A percentile compares a stretch with the other conserved stretches of the same genome.
Evolutionary conservation across 2,797 vertebrate genomes (phyloP).

Genomic region (Acanthis flammea): DNA sequence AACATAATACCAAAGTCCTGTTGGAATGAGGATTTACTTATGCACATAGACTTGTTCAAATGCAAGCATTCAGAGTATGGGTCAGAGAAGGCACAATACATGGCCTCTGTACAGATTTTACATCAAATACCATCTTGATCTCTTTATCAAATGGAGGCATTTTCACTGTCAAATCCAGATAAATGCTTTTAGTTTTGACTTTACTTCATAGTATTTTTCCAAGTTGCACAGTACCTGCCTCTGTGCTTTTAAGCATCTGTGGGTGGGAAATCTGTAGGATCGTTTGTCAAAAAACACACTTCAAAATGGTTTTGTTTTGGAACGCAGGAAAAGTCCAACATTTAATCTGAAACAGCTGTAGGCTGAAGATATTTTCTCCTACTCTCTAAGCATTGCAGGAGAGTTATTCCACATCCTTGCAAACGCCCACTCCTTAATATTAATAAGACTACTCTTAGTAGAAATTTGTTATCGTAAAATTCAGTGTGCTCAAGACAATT

Average conservation of each 20-base stretch:
- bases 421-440: conserved; percentile 4
- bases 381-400: not conserved
- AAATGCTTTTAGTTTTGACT: not conserved
- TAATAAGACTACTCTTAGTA: not conserved
- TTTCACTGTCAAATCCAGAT: not conserved
- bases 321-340: not conserved
- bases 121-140: not conserved
- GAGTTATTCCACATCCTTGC: not conserved
- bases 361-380: not conserved
- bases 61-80: not conserved
- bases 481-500: not conserved
- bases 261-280: not conserved
- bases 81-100: not conserved
- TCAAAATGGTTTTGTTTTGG: not conserved
- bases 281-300: not conserved
- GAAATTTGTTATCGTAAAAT: not conserved
- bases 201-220: not conserved
- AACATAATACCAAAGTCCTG: not conserved
- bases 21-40: not conserved
- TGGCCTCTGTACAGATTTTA: not conserved
- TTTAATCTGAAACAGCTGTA: not conserved
- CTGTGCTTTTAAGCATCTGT: not conserved
- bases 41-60: not conserved
- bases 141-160: not conserved
- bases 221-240: not conserved